These are phyloP conservation scores for Pachycephala philippinensis DNA, from an alignment of 2,113 vertebrate species.

Conservation along the genomic window DNA sequence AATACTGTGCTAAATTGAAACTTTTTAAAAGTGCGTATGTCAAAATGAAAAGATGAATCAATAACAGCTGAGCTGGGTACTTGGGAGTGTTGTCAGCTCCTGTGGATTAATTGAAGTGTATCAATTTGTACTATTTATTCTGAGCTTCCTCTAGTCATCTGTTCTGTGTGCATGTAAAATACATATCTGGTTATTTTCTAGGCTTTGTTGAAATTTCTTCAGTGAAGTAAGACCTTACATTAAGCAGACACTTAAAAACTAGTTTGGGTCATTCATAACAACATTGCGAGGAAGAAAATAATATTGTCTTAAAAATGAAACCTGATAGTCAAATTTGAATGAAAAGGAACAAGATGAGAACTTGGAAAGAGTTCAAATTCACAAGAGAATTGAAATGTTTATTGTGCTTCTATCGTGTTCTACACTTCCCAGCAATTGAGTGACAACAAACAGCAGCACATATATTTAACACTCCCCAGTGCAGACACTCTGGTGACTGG, in stretches of 20 bases:
- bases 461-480: background rate
- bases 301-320: background rate
- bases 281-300: background rate
- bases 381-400: background rate
- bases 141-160: background rate
- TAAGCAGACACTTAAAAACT: background rate
- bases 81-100: background rate
- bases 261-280: background rate
- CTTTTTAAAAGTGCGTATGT: rapidly evolving
- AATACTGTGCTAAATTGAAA: background rate
- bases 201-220: background rate
- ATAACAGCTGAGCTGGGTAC: background rate
- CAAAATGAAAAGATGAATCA: background rate
- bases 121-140: background rate
- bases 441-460: background rate
- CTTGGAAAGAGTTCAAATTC: background rate
- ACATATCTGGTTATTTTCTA: background rate
- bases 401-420: background rate
- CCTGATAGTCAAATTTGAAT: background rate
- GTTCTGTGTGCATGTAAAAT: background rate
- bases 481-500: background rate
- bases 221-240: background rate
- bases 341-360: background rate
- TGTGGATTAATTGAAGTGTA: background rate
- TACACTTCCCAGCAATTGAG: background rate